Evolutionary conservation across 2,113 vertebrate species (phyloP), one percentile per base, ranked within the genome.

Genomic region (Lethenteron camtschaticum): DNA sequence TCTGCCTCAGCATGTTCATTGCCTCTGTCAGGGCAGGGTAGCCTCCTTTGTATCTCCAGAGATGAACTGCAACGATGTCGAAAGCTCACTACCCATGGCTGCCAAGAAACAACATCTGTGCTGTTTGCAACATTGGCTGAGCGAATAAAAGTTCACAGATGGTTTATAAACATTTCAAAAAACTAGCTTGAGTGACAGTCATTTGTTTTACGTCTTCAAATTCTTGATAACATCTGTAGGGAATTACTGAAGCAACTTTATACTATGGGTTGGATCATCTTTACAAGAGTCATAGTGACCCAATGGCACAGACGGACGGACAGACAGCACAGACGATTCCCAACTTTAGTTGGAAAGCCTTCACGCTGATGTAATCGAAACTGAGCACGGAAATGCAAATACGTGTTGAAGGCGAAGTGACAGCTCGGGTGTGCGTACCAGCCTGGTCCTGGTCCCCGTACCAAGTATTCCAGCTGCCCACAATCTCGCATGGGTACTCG

Each of bases 21-120:
- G 95, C 90, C 74, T 99, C 89, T 11, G 87, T 97, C 73, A 99
- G 89, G 73, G 90, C 91, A n/a, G 94, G 92, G 71, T 97, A 97
- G 72, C 94, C 94, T 79, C 94, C 94, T 74, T 89, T 86, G 11
- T 99, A 99, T 72, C 89, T 81, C 94, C 94, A 99, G 73, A 99
- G 81, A 76, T 99, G 94, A 76, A 99, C 94, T 99, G 81, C 73
- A 87, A 87, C 55, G 63, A 66, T 24, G 24, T 16, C n/a, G n/a
- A 66, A n/a, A n/a, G 24, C 10, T 16, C n/a, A 9, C n/a, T 66
- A n/a, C n/a, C 63, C 63, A 8, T 66, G 10, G n/a, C 10, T 9
- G 63, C 63, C 63, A 66, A 24, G 24, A 16, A 66, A 66, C n/a
- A 24, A 16, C 63, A 66, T 66, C 41, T 41, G 41, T 41, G 41